Percentiles rank a stretch among this genome's conserved stretches.
Conservation (phyloP, 2,797 vertebrate species). For the Ibycter americanus region DNA sequence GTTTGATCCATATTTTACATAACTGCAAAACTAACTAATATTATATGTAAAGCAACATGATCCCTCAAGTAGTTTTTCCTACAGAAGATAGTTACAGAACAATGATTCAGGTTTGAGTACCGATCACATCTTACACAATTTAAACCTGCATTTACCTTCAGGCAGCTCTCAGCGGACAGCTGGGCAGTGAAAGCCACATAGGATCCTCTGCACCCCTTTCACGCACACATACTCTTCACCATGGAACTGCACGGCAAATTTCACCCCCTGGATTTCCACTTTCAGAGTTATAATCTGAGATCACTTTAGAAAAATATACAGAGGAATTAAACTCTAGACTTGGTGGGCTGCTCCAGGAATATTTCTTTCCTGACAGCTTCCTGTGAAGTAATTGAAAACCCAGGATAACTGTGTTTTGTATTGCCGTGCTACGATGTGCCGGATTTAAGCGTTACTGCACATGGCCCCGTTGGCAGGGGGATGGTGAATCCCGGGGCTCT, state of each 20-base stretch:
- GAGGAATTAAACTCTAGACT: conserved; percentile 35
- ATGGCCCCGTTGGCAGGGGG: background rate
- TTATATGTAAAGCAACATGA: background rate
- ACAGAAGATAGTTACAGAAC: background rate
- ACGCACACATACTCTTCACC: background rate
- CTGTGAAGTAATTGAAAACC: conserved; percentile 52
- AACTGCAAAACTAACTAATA: background rate
- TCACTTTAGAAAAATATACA: conserved; percentile 46
- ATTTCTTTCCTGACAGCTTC: conserved; percentile 9
- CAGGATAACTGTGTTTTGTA: background rate
- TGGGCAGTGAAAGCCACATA: background rate
- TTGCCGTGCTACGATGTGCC: background rate
- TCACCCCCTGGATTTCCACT: conserved; percentile 43
- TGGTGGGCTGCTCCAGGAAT: conserved; percentile 16
- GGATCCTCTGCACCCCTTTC: background rate
- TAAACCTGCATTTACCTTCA: background rate
- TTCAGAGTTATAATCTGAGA: conserved; percentile 25
- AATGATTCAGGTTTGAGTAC: background rate
- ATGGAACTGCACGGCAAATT: background rate
- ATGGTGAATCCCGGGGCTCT: background rate
- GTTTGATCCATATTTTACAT: background rate
- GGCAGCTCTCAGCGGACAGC: background rate
- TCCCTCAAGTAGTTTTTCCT: background rate
- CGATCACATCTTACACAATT: background rate
- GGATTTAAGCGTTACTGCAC: background rate